Evolutionary conservation across 2,113 vertebrate species (phyloP), one percentile per base, ranked within the genome.

Genomic region (Entosphenus tridentatus): DNA sequence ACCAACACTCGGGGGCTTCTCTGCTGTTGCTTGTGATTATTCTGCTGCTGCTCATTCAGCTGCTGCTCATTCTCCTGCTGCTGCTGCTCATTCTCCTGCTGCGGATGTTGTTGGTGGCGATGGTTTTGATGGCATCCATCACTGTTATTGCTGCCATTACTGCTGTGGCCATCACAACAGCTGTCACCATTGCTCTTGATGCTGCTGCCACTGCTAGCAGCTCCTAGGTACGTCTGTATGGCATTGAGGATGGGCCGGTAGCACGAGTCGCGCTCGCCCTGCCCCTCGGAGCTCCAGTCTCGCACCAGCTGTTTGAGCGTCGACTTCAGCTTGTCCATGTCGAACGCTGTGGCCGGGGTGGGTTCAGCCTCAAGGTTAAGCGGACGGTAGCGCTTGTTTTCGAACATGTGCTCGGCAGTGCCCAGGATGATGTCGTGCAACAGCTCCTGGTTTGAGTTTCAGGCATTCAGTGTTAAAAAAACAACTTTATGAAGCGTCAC

Each of bases 311-410:
- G 93, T 78, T 96, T 98, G 78, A 98, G 81, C 14, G 93, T 98
- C 10, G 92, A 98, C 73, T 97, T 98, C 59, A 98, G 83, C 74
- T 98, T 98, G 81, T 98, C 93, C 92, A 98, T 95, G 79, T 98
- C 91, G 81, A 98, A 98, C 1, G 88, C 96, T n/a, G 89, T 86
- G 56, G 88, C 83, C 14, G 88, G 84, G n/a, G 8, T 65, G 62
- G 62, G 21, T 65, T 16, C 62, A n/a, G 21, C 21, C n/a, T 21
- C 9, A 9, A 65, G n/a, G 21, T 9, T 10, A 9, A 65, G n/a
- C n/a, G 21, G 21, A 21, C 21, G n/a, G 62, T 65, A 65, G 21
- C 21, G n/a, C 62, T 65, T 65, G 62, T 65, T 65, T 21, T 65
- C 62, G 21, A 65, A 65, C 62, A 65, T 65, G 62, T 65, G 62